phyloP scores from a whole-genome alignment of 2,113 vertebrate species.

The Syngnathus typhle region DNA sequence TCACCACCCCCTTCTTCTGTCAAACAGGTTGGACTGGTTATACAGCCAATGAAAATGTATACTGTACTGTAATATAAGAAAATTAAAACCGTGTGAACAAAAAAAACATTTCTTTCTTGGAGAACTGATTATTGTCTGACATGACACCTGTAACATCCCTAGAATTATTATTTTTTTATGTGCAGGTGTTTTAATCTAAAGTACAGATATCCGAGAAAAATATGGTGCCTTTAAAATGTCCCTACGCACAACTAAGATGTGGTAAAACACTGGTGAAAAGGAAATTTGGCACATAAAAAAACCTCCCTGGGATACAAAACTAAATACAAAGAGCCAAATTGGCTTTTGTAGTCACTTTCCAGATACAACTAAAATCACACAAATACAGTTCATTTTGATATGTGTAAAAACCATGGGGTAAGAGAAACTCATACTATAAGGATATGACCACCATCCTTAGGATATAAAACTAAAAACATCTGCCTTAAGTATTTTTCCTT shows the following conservation, averaged over 20 bases:
- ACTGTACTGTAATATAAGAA: conserved; percentile 7
- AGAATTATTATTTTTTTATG: too few species aligned
- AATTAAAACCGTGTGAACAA: conserved; percentile 2
- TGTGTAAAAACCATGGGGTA: conserved; percentile 33
- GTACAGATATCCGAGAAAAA: neutral
- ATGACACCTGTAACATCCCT: too few species aligned
- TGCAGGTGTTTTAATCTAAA: neutral
- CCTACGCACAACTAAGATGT: conserved; percentile 17
- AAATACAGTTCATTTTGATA: conserved; percentile 50
- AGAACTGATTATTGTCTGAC: too few species aligned
- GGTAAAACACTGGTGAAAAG: neutral
- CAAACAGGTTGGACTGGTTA: conserved; percentile 43
- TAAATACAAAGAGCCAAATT: conserved; percentile 19
- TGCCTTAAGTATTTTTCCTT: conserved; percentile 18
- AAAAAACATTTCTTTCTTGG: neutral
- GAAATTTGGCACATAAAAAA: conserved; percentile 37
- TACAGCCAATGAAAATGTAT: conserved; percentile 43
- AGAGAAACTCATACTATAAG: conserved; percentile 39
- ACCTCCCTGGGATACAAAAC: conserved; percentile 18
- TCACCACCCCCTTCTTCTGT: neutral
- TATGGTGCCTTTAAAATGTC: conserved; percentile 6
- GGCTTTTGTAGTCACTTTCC: conserved; percentile 45
- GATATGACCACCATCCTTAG: conserved; percentile 25
- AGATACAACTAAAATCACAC: conserved; percentile 24
- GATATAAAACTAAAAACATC: conserved; percentile 35